phyloP scores from a whole-genome alignment of 1,140 invertebrate genomes.

The Atta texana region DNA sequence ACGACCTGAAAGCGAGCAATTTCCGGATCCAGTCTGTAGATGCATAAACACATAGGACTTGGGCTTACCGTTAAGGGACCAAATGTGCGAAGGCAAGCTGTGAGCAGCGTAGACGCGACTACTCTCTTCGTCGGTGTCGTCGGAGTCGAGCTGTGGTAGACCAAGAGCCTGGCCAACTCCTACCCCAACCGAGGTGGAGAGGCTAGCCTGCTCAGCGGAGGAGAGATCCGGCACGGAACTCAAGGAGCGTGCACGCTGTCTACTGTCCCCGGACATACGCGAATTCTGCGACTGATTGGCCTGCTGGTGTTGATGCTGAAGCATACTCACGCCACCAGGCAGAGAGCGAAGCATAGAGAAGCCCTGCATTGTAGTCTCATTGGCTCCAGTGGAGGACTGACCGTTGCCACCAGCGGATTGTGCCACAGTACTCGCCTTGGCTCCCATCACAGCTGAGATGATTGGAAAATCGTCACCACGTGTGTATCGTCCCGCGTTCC shows the following conservation, averaged over 20 bases:
- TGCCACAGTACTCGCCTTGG: constrained; percentile 93
- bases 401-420: constrained; percentile 91
- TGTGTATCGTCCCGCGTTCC: constrained; percentile 24
- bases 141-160: constrained; percentile 82
- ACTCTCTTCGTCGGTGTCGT: constrained; percentile 85
- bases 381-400: constrained; percentile 91
- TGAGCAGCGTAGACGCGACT: constrained; percentile 94
- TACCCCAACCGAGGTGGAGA: constrained; percentile 82
- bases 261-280: constrained; percentile 89
- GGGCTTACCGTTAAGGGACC: constrained; percentile 94
- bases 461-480: constrained; percentile 17
- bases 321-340: constrained; percentile 87
- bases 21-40: too few species aligned
- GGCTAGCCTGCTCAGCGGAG: constrained; percentile 80
- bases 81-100: constrained; percentile 95
- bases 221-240: constrained; percentile 93
- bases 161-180: constrained; percentile 84
- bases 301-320: constrained; percentile 82
- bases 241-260: constrained; percentile 93
- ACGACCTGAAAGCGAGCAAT: too few species aligned
- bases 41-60: too few species aligned
- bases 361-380: constrained; percentile 89
- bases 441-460: constrained; percentile 89
- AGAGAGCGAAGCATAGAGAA: constrained; percentile 91
- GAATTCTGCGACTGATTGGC: constrained; percentile 83